Evolutionary conservation across 2,797 vertebrate genomes (phyloP).

Genomic region (Falco concolor): DNA sequence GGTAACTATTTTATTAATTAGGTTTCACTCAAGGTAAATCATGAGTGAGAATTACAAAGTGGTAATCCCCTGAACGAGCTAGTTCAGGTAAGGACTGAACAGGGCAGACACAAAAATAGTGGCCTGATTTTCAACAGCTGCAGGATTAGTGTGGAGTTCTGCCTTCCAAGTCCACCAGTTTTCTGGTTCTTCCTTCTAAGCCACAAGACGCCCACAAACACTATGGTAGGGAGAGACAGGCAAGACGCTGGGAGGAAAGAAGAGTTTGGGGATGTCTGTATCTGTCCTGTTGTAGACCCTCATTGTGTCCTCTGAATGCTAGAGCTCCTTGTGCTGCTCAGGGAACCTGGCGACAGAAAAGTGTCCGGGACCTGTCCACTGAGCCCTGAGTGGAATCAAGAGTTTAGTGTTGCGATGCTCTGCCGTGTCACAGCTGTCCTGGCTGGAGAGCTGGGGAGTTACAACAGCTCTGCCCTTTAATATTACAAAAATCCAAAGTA

Average conservation of each 20-base stretch:
- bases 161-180: background rate
- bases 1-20: background rate
- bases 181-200: background rate
- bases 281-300: background rate
- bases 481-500: background rate
- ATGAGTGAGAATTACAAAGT: background rate
- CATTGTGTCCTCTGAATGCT: too few relatives aligned
- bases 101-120: background rate
- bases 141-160: background rate
- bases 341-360: background rate
- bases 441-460: background rate
- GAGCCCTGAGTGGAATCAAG: background rate
- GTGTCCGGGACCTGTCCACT: background rate
- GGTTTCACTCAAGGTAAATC: background rate
- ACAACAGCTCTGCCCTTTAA: background rate
- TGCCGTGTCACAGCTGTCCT: background rate
- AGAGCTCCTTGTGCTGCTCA: background rate
- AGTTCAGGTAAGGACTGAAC: background rate
- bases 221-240: background rate
- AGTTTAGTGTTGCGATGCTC: background rate
- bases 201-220: background rate
- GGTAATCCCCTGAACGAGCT: background rate
- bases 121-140: background rate
- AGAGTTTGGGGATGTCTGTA: background rate
- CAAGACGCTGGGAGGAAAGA: background rate